Base-by-base conservation (phyloP, 2,888 invertebrate species). In the Polymixis lichenea region DNA sequence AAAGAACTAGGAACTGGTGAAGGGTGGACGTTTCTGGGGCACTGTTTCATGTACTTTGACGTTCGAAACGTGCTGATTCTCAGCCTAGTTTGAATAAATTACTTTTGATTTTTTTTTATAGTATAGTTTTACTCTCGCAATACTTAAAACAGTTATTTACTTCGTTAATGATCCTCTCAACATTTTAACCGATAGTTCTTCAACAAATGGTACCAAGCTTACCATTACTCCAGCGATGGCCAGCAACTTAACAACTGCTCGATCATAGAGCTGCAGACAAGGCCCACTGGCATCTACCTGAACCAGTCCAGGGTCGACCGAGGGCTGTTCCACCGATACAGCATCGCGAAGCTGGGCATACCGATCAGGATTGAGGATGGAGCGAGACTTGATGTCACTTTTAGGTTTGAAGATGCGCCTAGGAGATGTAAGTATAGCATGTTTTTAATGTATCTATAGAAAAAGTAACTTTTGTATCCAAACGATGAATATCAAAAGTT, bases 151-250 rank as follows among this genome's bases (percentile, higher is more conserved):
- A 46, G 11, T 46, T 46, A 46, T 46, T 46, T 46, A 11, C 11
- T 46, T 11, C 43, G 43, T 11, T 46, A 46, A 46, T 46, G 43
- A 46, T 46, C 1, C 11, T 3, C 13, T 13, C 11, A 9, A 46
- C 11, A 46, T 46, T 46, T 46, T 46, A 9, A 46, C 13, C 43
- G 89, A 13, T 86, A 96, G 96, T 96, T 96, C 71, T 94, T 88
- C 71, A 93, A 93, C 0, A 94, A 92, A 87, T 96, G 96, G 96
- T 91, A 94, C 68, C 95, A 96, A 88, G 87, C 90, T 0, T 94
- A 94, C 80, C 93, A 94, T 72, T 95, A 93, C 85, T 94, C 95
- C 62, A 94, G 95, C 77, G 94, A 94, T 75, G 92, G 92, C 0
- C 93, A 92, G 74, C 85, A 88, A 4, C 89, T 89, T 28, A 95